Conservation (phyloP, 2,113 vertebrate species). For the Marmota monax region DNA sequence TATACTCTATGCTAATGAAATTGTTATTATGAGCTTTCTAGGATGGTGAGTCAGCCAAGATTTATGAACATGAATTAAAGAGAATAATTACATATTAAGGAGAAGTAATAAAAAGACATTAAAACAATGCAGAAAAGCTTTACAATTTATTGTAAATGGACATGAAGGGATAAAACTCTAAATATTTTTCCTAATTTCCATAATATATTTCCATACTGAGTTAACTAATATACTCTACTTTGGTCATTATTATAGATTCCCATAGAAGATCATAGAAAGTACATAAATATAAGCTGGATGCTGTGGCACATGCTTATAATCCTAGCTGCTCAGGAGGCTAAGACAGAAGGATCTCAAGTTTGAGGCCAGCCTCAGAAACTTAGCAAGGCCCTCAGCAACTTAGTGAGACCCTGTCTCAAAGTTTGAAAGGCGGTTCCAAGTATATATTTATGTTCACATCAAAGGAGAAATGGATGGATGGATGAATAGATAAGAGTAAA, state of each 20-base stretch:
- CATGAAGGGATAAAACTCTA: not conserved
- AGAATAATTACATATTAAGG: conserved; percentile 16
- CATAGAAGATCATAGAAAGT: not conserved
- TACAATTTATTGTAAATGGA: conserved; percentile 7
- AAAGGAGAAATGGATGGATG: not conserved
- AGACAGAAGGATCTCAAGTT: too few relatives aligned
- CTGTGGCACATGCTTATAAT: too few relatives aligned
- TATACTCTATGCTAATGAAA: not conserved
- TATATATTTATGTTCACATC: not conserved
- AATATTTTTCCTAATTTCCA: conserved; percentile 36
- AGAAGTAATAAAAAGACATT: conserved; percentile 48
- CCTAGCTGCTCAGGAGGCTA: too few relatives aligned
- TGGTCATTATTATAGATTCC: not conserved
- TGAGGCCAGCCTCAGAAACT: too few relatives aligned
- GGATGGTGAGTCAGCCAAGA: not conserved
- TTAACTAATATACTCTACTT: not conserved
- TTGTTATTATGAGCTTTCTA: conserved; percentile 42
- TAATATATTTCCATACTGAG: not conserved
- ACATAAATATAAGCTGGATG: not conserved
- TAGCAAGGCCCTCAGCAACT: too few relatives aligned
- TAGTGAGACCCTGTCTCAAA: too few relatives aligned
- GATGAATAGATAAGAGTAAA: not conserved
- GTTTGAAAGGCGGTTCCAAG: too few relatives aligned
- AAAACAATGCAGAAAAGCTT: conserved; percentile 44
- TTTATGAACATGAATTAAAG: conserved; percentile 9